Conservation (phyloP, 2,888 invertebrate species). For the Erebia ligea region DNA sequence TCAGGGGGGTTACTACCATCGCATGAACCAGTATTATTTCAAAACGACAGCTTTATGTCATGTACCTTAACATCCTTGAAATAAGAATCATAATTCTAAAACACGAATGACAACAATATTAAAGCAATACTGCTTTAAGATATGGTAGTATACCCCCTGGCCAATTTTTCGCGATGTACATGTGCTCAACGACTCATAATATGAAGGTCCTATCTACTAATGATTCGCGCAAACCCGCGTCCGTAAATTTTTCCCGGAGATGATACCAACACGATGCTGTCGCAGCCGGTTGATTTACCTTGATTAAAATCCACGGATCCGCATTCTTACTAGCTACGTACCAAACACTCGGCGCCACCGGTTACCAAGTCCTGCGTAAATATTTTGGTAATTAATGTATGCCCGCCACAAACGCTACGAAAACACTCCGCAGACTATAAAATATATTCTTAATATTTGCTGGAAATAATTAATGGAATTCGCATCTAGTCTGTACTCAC, state of each 20-base stretch:
- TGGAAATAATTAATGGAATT: conserved; percentile 43
- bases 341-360: conserved; percentile 64
- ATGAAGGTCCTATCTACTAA: neutral
- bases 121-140: too few relatives aligned
- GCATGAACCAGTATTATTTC: too few relatives aligned
- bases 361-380: conserved; percentile 61
- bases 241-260: conserved; percentile 41
- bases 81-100: too few relatives aligned
- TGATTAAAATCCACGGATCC: conserved; percentile 78
- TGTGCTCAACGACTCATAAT: too few relatives aligned
- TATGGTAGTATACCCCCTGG: too few relatives aligned
- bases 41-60: too few relatives aligned
- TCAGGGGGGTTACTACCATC: too few relatives aligned
- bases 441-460: conserved; percentile 51
- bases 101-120: too few relatives aligned
- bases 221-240: conserved; percentile 10
- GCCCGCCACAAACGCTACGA: conserved; percentile 55
- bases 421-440: conserved; percentile 60
- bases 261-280: conserved; percentile 44
- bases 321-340: conserved; percentile 73
- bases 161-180: too few relatives aligned
- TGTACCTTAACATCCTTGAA: too few relatives aligned
- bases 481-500: conserved; percentile 20
- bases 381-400: conserved; percentile 78
- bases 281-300: conserved; percentile 68